Conservation (phyloP, 2,888 invertebrate species). For the Eledone cirrhosa region DNA sequence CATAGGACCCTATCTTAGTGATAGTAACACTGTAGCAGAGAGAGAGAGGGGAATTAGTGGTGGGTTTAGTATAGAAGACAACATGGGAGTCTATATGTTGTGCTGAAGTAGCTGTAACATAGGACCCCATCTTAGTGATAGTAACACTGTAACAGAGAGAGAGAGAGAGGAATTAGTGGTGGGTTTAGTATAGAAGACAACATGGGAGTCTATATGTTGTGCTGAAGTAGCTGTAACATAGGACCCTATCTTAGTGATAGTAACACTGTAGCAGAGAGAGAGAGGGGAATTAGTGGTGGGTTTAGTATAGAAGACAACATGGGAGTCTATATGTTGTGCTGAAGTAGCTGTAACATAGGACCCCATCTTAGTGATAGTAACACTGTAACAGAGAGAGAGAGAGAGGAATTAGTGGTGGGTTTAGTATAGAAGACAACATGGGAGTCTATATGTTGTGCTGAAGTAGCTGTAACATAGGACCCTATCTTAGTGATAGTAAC, state of each 20-base stretch:
- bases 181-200: neutral
- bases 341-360: too few relatives aligned
- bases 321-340: too few relatives aligned
- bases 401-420: neutral
- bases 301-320: neutral
- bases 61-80: neutral
- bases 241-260: too few relatives aligned
- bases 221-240: constrained; percentile 97
- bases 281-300: neutral
- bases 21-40: constrained; percentile 77
- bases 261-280: constrained; percentile 74
- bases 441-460: too few relatives aligned
- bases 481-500: too few relatives aligned
- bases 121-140: too few relatives aligned
- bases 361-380: too few relatives aligned
- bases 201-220: too few relatives aligned
- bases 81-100: too few relatives aligned
- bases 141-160: neutral
- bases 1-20: too few relatives aligned
- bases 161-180: neutral
- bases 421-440: neutral
- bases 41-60: neutral
- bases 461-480: too few relatives aligned
- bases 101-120: too few relatives aligned
- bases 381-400: neutral